A percentile compares a stretch with the other conserved stretches of the same genome.
phyloP scores from a whole-genome alignment of 2,113 vertebrate species.

The Heterochromis multidens region DNA sequence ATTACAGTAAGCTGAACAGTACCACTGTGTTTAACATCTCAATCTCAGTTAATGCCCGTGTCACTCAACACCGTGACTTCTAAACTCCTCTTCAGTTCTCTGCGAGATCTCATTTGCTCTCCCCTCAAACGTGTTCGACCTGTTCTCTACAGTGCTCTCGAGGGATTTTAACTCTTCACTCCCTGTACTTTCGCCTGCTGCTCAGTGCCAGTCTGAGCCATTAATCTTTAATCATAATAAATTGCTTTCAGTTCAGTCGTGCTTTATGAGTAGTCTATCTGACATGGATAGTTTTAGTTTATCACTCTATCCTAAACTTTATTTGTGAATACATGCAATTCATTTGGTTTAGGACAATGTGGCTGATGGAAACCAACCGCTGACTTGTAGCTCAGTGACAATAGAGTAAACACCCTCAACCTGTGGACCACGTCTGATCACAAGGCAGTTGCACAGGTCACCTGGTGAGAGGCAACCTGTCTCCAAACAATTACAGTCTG shows the following conservation, averaged over 20 bases:
- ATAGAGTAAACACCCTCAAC: not conserved
- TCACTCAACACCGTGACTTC: not conserved
- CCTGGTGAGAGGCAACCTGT: not conserved
- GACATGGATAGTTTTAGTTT: not conserved
- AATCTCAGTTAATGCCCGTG: not conserved
- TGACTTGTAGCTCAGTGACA: not conserved
- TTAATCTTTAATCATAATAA: not conserved
- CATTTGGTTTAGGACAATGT: not conserved
- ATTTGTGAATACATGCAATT: not conserved
- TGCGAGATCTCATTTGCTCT: not conserved
- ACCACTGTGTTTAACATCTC: not conserved
- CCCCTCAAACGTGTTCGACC: not conserved
- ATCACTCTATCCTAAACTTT: not conserved
- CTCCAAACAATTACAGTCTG: not conserved
- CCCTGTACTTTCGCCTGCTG: not conserved
- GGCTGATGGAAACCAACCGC: not conserved
- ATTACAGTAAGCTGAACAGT: not conserved
- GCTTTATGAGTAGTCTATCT: not conserved
- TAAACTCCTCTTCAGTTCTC: not conserved
- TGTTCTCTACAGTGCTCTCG: not conserved
- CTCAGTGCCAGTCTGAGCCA: not conserved
- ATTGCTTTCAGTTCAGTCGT: not conserved
- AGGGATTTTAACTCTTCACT: not conserved
- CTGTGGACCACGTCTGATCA: not conserved
- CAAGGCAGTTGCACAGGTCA: not conserved